Evolutionary conservation across 2,888 invertebrate genomes (phyloP), one percentile per base, ranked within the genome.

Genomic region (Cenopis cana): DNA sequence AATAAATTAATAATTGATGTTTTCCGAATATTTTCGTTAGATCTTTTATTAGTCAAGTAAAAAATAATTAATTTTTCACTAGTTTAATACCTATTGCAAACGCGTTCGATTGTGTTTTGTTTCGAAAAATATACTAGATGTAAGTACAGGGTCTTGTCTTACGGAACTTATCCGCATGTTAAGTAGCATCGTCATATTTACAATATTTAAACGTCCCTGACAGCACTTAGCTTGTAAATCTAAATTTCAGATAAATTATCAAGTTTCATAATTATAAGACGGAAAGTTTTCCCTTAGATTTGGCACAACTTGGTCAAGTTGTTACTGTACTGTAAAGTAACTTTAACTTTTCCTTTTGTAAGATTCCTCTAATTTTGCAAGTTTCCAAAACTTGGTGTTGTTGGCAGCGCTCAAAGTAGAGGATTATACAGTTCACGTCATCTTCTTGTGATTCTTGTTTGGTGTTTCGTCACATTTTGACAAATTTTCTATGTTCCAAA

Each of bases 301-400:
- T 59, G 49, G 12, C 59, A 57, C 24, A 50, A 68, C 24, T 36
- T 49, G 17, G 57, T 29, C 59, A 46, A 64, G 64, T 65, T 24
- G 49, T 62, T 49, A 55, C 54, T 54, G 38, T 69, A 18, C 50
- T 10, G 50, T 11, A 18, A 64, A 70, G 20, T 66, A 64, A 69
- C 70, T 60, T 56, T 38, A 57, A 69, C 65, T 60, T 56, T 69
- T 12, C 41, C 70, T 70, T 70, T 70, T 66, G 70, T 70, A 46
- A 33, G 17, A 59, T 33, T 59, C 36, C 59, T 33, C 54, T 70
- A 65, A 66, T 66, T 70, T 57, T 12, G 52, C 46, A 65, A 70
- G 59, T 65, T 65, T 65, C 46, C 52, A 36, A 52, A 36, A 49
- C 38, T 54, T 29, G 14, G 54, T 41, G 52, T 59, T 64, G 69